A percentile compares a stretch with the other conserved stretches of the same genome.
Evolutionary conservation across 2,888 invertebrate species (phyloP).

Genomic region (Sarcophaga carnaria): DNA sequence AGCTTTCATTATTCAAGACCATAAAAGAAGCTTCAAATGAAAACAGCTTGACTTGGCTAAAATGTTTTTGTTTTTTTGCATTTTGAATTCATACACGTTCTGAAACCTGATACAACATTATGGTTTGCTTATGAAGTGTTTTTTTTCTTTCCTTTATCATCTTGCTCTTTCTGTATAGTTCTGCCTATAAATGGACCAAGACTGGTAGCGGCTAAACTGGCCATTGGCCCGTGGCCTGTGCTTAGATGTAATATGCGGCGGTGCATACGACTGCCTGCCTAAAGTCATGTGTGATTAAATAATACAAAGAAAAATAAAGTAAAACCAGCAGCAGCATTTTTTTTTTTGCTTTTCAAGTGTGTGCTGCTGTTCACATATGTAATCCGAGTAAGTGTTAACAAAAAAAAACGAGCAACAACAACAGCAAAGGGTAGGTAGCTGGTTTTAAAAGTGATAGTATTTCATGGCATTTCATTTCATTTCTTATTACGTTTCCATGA

Average conservation of each 20-base stretch:
- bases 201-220: slow-evolving; percentile 44
- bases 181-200: slow-evolving; percentile 65
- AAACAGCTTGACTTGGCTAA: neutral
- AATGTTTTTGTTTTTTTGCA: neutral
- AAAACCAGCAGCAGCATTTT: neutral
- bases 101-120: slow-evolving; percentile 50
- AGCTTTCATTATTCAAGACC: slow-evolving; percentile 46
- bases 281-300: slow-evolving; percentile 56
- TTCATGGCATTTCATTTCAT: slow-evolving; percentile 22
- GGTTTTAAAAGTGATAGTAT: slow-evolving; percentile 46
- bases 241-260: slow-evolving; percentile 9
- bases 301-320: slow-evolving; percentile 13
- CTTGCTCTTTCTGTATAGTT: neutral
- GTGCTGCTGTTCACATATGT: slow-evolving; percentile 7
- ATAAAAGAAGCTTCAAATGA: neutral
- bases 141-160: neutral
- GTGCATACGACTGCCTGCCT: slow-evolving; percentile 18
- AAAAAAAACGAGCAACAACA: slow-evolving; percentile 4
- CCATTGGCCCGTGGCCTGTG: neutral
- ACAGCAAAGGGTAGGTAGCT: neutral
- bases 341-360: too few relatives aligned
- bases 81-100: slow-evolving; percentile 57
- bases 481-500: too few relatives aligned
- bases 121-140: neutral
- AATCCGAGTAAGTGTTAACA: slow-evolving; percentile 55